Percentiles rank a stretch among this genome's conserved stretches.
phyloP scores from a whole-genome alignment of 2,888 invertebrate genomes.

The Ennomos fuscantarius region DNA sequence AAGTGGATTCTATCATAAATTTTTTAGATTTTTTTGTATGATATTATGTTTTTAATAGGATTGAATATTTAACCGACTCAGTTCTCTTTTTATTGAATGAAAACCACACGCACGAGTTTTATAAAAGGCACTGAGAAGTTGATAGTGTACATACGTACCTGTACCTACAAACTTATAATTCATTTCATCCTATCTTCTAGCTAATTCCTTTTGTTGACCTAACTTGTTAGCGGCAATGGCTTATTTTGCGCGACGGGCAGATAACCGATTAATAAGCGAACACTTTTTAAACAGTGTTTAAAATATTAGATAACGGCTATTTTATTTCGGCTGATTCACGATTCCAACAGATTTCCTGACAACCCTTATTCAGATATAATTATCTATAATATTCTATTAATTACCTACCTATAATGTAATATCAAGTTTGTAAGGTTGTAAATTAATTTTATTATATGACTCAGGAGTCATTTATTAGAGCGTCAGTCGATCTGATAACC shows the following conservation, averaged over 20 bases:
- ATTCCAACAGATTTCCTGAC: no score
- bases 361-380: no score
- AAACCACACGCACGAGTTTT: no score
- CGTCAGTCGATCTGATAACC: slow-evolving; percentile 10
- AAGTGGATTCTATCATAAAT: no score
- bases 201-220: slow-evolving; percentile 23
- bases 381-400: no score
- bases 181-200: slow-evolving; percentile 15
- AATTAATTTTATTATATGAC: background rate
- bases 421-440: background rate
- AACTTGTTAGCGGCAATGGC: slow-evolving; percentile 35
- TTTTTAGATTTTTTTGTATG: no score
- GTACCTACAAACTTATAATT: no score
- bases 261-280: slow-evolving; percentile 23
- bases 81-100: no score
- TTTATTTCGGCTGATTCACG: background rate
- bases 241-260: slow-evolving; percentile 36
- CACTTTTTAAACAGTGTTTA: slow-evolving; percentile 12
- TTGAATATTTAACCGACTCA: no score
- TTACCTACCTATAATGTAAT: no score
- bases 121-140: background rate
- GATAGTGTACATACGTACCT: background rate
- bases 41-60: no score
- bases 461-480: background rate
- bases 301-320: background rate